Percentiles rank a stretch among this genome's conserved stretches.
Evolutionary conservation across 2,797 vertebrate genomes (phyloP).

Genomic region (Cirrhinus mrigala): DNA sequence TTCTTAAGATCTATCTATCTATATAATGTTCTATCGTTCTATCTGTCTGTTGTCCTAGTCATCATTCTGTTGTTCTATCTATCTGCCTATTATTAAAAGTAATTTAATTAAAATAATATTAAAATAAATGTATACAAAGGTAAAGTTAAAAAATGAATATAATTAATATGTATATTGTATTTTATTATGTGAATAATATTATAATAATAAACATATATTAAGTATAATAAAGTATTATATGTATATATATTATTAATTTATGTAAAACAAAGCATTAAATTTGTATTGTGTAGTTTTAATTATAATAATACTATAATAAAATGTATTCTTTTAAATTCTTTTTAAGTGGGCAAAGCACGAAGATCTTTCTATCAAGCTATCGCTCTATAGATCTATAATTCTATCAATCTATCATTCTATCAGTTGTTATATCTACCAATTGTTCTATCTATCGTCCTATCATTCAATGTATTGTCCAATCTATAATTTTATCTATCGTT

Average conservation of each 20-base stretch:
- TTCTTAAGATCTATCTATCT: too few species aligned
- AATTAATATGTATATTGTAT: background rate
- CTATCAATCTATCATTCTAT: too few species aligned
- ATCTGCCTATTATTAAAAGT: too few species aligned
- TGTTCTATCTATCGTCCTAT: background rate
- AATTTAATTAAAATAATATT: background rate
- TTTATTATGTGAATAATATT: background rate
- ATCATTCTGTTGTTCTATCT: too few species aligned
- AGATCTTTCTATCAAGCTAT: too few species aligned
- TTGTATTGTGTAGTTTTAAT: background rate
- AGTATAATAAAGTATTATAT: background rate
- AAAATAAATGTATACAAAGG: background rate
- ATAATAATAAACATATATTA: background rate
- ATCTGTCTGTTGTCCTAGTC: too few species aligned
- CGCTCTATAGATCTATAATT: background rate
- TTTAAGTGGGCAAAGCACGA: background rate
- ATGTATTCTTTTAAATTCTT: too few species aligned
- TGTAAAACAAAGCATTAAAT: background rate
- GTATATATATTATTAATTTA: background rate
- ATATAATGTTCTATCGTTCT: too few species aligned
- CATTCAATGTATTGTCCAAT: background rate
- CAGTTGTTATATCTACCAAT: background rate
- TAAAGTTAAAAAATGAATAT: background rate
- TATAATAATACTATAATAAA: background rate
- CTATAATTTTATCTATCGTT: background rate